These are phyloP conservation scores for Phaethornis superciliosus DNA, from an alignment of 2,113 vertebrate genomes.

Conservation along the genomic window DNA sequence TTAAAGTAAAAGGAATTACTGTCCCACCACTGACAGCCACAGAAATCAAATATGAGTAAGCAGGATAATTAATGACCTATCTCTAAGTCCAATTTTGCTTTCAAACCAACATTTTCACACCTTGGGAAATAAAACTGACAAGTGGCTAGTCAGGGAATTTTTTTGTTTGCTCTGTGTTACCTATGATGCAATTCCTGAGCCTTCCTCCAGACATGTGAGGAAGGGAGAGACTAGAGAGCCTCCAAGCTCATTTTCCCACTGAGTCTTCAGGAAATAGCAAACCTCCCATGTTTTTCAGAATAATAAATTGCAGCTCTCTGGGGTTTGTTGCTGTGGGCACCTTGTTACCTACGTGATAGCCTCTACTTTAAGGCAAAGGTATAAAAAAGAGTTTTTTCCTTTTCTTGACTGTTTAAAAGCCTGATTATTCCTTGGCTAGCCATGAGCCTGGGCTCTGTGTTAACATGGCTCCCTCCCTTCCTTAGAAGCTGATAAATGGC, in stretches of 20 bases:
- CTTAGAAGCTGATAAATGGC: background rate
- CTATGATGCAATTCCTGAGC: background rate
- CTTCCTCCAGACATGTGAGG: background rate
- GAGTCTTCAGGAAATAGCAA: slow-evolving; percentile 29
- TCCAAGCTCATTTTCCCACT: background rate
- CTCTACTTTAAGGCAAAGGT: background rate
- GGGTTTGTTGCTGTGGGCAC: background rate
- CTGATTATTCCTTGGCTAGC: accelerated
- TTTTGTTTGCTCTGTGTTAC: background rate
- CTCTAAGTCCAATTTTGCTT: background rate
- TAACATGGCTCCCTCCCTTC: slow-evolving; percentile 37
- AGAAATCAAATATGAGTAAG: background rate
- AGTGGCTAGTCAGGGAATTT: no score
- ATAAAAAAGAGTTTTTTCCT: background rate
- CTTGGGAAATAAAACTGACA: background rate
- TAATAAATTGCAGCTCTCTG: background rate
- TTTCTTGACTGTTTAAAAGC: accelerated
- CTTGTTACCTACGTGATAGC: accelerated
- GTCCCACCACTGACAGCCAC: background rate
- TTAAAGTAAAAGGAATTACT: background rate
- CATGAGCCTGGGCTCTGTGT: background rate
- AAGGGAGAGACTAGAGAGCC: background rate
- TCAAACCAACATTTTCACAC: background rate
- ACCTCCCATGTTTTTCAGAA: background rate
- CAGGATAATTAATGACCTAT: background rate